Evolutionary conservation across 2,888 invertebrate species (phyloP), one percentile per base, ranked within the genome.

Genomic region (Microchrysa polita): DNA sequence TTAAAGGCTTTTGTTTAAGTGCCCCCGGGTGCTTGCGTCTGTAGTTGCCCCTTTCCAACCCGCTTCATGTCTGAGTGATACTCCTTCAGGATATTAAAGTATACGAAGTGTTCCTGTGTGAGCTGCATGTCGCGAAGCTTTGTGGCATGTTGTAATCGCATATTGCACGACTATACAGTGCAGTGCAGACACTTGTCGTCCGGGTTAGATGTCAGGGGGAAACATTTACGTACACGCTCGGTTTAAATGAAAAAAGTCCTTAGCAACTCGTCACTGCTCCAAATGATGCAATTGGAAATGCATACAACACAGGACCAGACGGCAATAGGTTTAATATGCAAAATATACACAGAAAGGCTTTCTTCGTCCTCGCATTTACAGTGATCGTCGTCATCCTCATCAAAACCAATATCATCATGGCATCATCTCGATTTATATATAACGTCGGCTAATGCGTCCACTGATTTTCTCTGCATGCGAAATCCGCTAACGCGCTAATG

Each of bases 251-350:
- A 65, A 65, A 65, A n/a, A n/a, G n/a, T n/a, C n/a, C 22, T 34
- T 34, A 7, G 65, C 20, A 65, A 65, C 61, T 61, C 40, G 27
- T 16, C 61, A 44, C 4, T 48, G 65, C n/a, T n/a, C n/a, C 48
- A 65, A 22, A 23, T 20, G 48, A 48, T 65, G 65, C 65, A 42
- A 44, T 65, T 48, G 10, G 65, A 12, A 34, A 48, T 48, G 65
- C 22, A 34, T 34, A 2, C 27, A 27, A 22, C 65, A 20, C 65
- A 48, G 48, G 23, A 48, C 65, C 48, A 20, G 55, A 63, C 23
- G 48, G 27, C 53, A 34, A 57, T 57, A 34, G 57, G 57, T 57
- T 57, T 55, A 69, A 69, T 57, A 69, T 69, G 69, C 69, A 69
- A 55, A 69, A 55, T 69, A n/a, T n/a, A 57, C 42, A 55, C 69